Evolutionary conservation across 2,888 invertebrate genomes (phyloP), one percentile per base, ranked within the genome.

Genomic region (Idaea aversata): DNA sequence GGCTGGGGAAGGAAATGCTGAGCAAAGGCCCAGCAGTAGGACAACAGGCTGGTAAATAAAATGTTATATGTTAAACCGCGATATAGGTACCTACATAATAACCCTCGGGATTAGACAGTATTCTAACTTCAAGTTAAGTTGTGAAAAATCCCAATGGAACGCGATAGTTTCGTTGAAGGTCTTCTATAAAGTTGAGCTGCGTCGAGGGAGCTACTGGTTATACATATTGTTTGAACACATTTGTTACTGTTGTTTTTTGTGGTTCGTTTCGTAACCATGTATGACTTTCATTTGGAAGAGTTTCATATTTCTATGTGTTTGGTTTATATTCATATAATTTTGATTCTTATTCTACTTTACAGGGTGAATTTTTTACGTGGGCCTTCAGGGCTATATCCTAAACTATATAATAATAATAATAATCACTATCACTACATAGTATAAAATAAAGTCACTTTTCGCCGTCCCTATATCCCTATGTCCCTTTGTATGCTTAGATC

Each of bases 151-250:
- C 61, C 67, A 4, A n/a, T 63, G 65, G 67, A 62, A 63, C 34
- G 15, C 15, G 61, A 47, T 64, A 68, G 65, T 64, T 63, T 66
- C 47, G 36, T 62, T 60, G 36, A 68, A n/a, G 16, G 57, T 65
- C 63, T 63, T 62, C 35, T 64, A 69, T 67, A 63, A 67, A 69
- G 34, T 25, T 36, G 62, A 64, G 63, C 63, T 61, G 61, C 63
- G 57, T 34, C 59, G 35, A 57, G 69, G 69, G 67, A 66, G 61
- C 61, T 34, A 38, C 57, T 62, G 62, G 66, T 65, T 61, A 67
- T 25, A 25, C 25, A 25, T 69, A 69, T 71, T 66, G 62, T 69
- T 68, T 64, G 15, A 60, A 63, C 63, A 16, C 35, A 34, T 60
- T 25, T 60, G 60, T 25, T 60, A 60, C 34, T 34, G 25, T 16